phyloP scores from a whole-genome alignment of 2,113 vertebrate species.

The Sapayoa aenigma region DNA sequence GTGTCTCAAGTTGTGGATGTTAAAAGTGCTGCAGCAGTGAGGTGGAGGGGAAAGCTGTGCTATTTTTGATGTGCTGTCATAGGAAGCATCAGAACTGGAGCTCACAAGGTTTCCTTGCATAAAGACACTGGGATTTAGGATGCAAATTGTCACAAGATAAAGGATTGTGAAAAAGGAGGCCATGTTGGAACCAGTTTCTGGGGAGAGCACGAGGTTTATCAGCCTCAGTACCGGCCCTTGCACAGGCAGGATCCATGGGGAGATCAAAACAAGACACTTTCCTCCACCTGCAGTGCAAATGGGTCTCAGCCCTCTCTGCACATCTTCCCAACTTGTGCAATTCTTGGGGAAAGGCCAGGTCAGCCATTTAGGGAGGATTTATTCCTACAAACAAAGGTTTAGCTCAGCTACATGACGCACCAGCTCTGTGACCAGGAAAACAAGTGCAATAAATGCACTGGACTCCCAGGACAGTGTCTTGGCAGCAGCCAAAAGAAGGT shows the following conservation, averaged over 20 bases:
- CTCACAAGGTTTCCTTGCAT: not conserved
- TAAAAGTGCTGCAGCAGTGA: not conserved
- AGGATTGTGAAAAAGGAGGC: not conserved
- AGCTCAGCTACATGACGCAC: not conserved
- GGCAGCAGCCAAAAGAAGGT: not conserved
- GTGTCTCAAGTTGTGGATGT: fast-evolving
- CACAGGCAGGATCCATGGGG: not conserved
- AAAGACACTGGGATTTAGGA: not conserved
- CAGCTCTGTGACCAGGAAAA: not conserved
- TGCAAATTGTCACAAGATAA: not conserved
- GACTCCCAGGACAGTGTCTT: not conserved
- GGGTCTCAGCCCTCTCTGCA: not conserved
- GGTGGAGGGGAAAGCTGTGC: not conserved
- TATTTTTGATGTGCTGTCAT: not conserved
- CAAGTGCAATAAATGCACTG: not conserved
- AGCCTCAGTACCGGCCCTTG: not conserved
- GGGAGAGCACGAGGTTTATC: not conserved
- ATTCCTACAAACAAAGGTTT: not conserved
- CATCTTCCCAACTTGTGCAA: not conserved
- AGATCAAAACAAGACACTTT: not conserved
- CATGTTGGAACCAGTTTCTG: not conserved
- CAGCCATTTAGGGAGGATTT: not conserved
- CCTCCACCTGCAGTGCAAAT: not conserved
- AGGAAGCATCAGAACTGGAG: not conserved
- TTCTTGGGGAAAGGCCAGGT: not conserved